These are phyloP conservation scores for Eufriesea mexicana DNA, from an alignment of 1,140 invertebrate genomes.

Conservation along the genomic window DNA sequence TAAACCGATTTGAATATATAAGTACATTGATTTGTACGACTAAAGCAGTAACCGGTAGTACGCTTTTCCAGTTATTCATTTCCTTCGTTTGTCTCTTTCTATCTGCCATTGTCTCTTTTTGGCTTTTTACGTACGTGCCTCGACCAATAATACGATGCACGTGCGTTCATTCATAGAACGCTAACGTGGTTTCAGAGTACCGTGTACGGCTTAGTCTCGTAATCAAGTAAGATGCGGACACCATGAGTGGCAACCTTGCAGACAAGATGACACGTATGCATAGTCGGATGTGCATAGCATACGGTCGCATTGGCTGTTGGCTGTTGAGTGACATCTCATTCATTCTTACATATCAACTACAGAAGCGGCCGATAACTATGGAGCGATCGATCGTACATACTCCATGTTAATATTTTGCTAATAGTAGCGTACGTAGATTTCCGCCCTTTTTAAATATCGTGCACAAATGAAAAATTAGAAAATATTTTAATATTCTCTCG, in stretches of 20 bases:
- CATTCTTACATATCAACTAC: not conserved
- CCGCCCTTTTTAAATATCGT: not conserved
- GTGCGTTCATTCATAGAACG: slow-evolving; percentile 52
- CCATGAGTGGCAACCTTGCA: slow-evolving; percentile 29
- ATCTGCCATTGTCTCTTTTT: not conserved
- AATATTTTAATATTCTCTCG: not conserved
- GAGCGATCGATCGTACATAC: not conserved
- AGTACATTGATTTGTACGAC: not conserved
- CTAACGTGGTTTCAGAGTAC: slow-evolving; percentile 18
- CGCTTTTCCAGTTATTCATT: slow-evolving; percentile 1
- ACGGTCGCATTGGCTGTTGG: not conserved
- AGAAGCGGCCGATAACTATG: not conserved
- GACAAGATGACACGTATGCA: slow-evolving; percentile 50
- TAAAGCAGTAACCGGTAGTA: not conserved
- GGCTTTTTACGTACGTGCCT: slow-evolving; percentile 29
- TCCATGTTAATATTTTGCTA: not conserved
- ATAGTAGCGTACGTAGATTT: not conserved
- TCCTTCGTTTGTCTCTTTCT: slow-evolving; percentile 10
- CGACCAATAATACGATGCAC: slow-evolving; percentile 36
- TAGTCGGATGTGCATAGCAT: slow-evolving; percentile 27
- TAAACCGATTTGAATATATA: not conserved
- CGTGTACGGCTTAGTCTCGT: slow-evolving; percentile 28
- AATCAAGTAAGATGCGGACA: slow-evolving; percentile 42
- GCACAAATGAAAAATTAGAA: not conserved
- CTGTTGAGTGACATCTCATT: slow-evolving; percentile 36